Percentiles rank a stretch among this genome's conserved stretches.
Evolutionary conservation across 2,888 invertebrate species (phyloP).

Genomic region (Uropetala carovei): DNA sequence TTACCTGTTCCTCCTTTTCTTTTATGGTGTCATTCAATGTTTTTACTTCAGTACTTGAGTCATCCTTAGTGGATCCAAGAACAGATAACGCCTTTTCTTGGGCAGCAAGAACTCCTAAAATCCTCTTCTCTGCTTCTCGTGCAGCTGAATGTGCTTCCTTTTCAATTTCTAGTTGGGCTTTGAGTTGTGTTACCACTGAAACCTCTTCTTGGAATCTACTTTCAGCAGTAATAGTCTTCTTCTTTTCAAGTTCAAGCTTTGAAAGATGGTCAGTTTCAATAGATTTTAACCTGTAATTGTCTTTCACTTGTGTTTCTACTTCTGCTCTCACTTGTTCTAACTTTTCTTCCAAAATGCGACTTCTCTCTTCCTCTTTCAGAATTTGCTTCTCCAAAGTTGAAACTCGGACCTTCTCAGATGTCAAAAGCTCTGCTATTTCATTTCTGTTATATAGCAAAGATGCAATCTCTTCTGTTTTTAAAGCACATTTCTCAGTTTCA

Average conservation of each 20-base stretch:
- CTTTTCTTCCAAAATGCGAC: slow-evolving; percentile 73
- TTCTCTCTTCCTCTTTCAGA: not conserved
- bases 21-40: not conserved
- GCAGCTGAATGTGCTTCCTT: slow-evolving; percentile 14
- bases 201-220: not conserved
- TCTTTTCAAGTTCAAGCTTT: not conserved
- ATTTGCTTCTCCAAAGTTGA: slow-evolving; percentile 9
- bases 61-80: not conserved
- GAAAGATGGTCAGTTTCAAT: not conserved
- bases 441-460: not conserved
- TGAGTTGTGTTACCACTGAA: not conserved
- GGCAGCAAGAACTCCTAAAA: slow-evolving; percentile 1
- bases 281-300: slow-evolving; percentile 74
- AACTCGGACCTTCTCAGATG: not conserved
- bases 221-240: not conserved
- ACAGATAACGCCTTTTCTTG: slow-evolving; percentile 40
- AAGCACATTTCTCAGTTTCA: not conserved
- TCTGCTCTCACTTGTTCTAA: slow-evolving; percentile 76
- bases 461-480: not conserved
- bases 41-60: not conserved
- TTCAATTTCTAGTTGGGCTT: not conserved
- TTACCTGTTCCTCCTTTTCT: slow-evolving; percentile 34
- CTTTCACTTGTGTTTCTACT: slow-evolving; percentile 75
- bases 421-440: not conserved
- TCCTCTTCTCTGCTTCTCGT: slow-evolving; percentile 1